A percentile compares a stretch with the other conserved stretches of the same genome.
phyloP scores from a whole-genome alignment of 2,888 invertebrate genomes.

The Stenichneumon culpator region DNA sequence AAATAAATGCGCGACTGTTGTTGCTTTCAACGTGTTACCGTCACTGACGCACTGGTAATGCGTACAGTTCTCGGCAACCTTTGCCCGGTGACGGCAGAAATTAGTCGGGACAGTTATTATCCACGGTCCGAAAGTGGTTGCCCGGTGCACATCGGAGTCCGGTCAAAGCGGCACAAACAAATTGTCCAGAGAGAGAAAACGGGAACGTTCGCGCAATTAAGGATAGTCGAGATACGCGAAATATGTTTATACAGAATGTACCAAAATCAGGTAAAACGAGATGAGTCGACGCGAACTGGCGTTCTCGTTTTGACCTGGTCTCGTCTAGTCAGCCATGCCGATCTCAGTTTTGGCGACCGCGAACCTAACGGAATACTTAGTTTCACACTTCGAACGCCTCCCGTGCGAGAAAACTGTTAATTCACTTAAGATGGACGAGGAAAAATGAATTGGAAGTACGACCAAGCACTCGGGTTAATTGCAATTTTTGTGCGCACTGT shows the following conservation, averaged over 20 bases:
- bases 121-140: constrained; percentile 17
- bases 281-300: not conserved
- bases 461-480: not conserved
- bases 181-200: constrained; percentile 67
- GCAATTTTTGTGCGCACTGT: not conserved
- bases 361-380: no score
- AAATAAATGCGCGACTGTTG: constrained; percentile 12
- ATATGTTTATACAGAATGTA: constrained; percentile 32
- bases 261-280: not conserved
- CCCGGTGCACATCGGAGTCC: constrained; percentile 30
- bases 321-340: no score
- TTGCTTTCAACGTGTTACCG: not conserved
- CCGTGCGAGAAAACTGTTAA: not conserved
- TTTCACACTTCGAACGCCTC: not conserved
- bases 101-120: constrained; percentile 63
- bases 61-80: constrained; percentile 14
- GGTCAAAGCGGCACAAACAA: constrained; percentile 52
- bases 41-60: not conserved
- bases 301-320: not conserved
- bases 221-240: constrained; percentile 40
- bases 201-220: constrained; percentile 47
- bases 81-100: constrained; percentile 28
- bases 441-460: not conserved
- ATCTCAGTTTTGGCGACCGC: no score
- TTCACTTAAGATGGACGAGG: not conserved